These are phyloP conservation scores for Odontesthes bonariensis DNA, from an alignment of 2,113 vertebrate genomes.

Conservation along the genomic window DNA sequence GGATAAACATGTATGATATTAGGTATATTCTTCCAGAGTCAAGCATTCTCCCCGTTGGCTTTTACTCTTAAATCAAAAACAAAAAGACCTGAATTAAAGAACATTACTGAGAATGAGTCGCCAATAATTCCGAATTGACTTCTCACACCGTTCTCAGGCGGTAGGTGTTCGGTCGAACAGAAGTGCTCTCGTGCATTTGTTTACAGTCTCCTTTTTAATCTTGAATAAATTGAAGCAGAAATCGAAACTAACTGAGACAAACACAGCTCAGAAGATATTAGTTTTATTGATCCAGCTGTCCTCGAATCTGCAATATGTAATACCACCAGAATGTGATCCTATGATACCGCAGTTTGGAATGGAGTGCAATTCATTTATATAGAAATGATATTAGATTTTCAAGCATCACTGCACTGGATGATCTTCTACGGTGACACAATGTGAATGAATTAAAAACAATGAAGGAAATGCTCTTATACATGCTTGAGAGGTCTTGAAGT, in stretches of 20 bases:
- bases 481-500: background rate
- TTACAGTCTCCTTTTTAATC: constrained; percentile 41
- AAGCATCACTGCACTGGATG: background rate
- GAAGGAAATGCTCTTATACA: background rate
- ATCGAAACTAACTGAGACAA: constrained; percentile 50
- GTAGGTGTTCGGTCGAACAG: constrained; percentile 51
- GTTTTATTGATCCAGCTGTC: constrained; percentile 65
- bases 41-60: constrained; percentile 8
- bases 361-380: constrained; percentile 34
- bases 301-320: constrained; percentile 27
- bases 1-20: constrained; percentile 53
- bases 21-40: constrained; percentile 43
- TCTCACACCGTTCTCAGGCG: constrained; percentile 19
- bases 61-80: constrained; percentile 1
- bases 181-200: constrained; percentile 40
- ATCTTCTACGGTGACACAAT: background rate
- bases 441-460: background rate
- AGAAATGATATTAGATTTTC: constrained; percentile 28
- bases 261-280: constrained; percentile 54
- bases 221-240: constrained; percentile 51
- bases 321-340: constrained; percentile 35
- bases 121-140: constrained; percentile 48
- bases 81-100: constrained; percentile 11
- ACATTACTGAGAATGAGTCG: constrained; percentile 9
- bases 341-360: constrained; percentile 35